phyloP scores from a whole-genome alignment of 1,140 invertebrate genomes.

The Heliconius nattereri region DNA sequence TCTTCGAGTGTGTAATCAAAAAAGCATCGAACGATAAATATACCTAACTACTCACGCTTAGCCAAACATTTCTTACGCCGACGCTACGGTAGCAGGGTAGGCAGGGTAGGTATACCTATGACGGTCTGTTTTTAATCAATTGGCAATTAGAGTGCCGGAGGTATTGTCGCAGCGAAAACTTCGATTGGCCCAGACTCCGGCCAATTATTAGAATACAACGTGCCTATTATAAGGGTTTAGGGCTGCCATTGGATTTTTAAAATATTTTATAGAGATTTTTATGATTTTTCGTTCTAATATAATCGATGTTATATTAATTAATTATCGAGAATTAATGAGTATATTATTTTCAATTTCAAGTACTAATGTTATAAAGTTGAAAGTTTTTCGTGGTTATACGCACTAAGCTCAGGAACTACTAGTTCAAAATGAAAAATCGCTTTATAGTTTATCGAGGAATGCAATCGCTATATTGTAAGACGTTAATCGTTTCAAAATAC shows the following conservation, averaged over 20 bases:
- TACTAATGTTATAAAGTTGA: too few relatives aligned
- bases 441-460: too few relatives aligned
- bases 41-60: conserved; percentile 29
- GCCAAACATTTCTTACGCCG: conserved; percentile 31
- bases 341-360: too few relatives aligned
- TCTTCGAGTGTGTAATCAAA: neutral
- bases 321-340: too few relatives aligned
- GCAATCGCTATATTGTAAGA: too few relatives aligned
- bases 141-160: conserved; percentile 57
- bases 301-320: too few relatives aligned
- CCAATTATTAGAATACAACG: conserved; percentile 66
- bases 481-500: too few relatives aligned
- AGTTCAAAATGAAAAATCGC: too few relatives aligned
- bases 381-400: too few relatives aligned
- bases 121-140: conserved; percentile 53
- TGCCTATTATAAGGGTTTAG: conserved; percentile 51
- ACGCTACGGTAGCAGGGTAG: neutral
- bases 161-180: conserved; percentile 58
- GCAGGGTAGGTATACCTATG: neutral
- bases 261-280: neutral
- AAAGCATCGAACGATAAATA: conserved; percentile 12
- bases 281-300: neutral
- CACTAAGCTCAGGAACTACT: too few relatives aligned
- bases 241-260: conserved; percentile 18
- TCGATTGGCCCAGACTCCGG: conserved; percentile 58